A percentile compares a stretch with the other conserved stretches of the same genome.
Conservation (phyloP, 2,797 vertebrate genomes). For the Decapterus maruadsi region DNA sequence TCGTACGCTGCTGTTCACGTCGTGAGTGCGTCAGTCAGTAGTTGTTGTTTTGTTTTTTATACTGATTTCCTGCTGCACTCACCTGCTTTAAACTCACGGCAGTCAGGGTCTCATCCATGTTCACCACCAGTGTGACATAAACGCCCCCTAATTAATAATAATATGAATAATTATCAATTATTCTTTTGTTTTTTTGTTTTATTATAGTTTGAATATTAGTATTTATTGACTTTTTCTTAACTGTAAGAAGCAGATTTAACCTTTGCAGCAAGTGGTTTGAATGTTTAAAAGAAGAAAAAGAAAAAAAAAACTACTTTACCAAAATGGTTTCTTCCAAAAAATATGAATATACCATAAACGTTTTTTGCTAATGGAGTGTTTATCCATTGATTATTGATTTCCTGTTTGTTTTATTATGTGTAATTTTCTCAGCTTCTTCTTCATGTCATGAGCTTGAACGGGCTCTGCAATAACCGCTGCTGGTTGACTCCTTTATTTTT, state of each 20-base stretch:
- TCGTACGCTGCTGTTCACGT: constrained; percentile 39
- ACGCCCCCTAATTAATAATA: background rate
- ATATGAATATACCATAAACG: constrained; percentile 29
- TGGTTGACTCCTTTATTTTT: background rate
- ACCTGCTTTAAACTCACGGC: constrained; percentile 15
- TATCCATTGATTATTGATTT: constrained; percentile 42
- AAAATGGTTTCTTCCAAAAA: constrained; percentile 71
- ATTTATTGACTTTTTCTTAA: constrained; percentile 44
- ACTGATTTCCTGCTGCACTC: constrained; percentile 17
- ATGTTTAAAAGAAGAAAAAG: constrained; percentile 44
- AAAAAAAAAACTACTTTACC: constrained; percentile 52
- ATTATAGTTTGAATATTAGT: constrained; percentile 39
- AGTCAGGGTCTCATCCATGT: constrained; percentile 15
- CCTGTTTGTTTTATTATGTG: constrained; percentile 37
- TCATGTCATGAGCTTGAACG: constrained; percentile 34
- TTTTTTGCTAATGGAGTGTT: constrained; percentile 47
- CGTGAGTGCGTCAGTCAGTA: constrained; percentile 13
- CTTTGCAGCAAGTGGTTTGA: constrained; percentile 59
- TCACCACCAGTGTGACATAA: constrained; percentile 36
- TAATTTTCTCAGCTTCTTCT: constrained; percentile 45
- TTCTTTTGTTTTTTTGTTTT: background rate
- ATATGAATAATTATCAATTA: too few relatives aligned
- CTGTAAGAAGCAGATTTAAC: constrained; percentile 31
- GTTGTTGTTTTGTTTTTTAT: constrained; percentile 6
- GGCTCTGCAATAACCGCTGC: constrained; percentile 43